These are phyloP conservation scores for Trichosurus vulpecula DNA, from an alignment of 2,797 vertebrate species.

Conservation along the genomic window DNA sequence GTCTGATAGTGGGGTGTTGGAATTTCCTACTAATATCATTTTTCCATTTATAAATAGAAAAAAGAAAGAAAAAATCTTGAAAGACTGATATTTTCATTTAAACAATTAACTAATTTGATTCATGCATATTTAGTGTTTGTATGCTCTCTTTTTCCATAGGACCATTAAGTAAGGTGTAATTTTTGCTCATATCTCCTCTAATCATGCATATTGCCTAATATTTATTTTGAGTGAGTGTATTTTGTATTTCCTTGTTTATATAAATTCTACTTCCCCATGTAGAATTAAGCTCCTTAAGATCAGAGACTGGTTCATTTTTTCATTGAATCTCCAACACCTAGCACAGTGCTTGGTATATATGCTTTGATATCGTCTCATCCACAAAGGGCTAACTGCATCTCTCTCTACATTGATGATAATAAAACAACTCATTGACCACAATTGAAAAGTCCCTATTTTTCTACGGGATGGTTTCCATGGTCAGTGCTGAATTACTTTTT, in stretches of 20 bases:
- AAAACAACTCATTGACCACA: neutral
- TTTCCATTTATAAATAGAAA: neutral
- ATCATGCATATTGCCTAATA: neutral
- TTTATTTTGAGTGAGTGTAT: neutral
- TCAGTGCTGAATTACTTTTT: neutral
- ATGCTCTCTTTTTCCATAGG: neutral
- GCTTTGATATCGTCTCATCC: neutral
- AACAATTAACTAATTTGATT: neutral
- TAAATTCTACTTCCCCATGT: neutral
- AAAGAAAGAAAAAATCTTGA: neutral
- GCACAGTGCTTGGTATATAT: neutral
- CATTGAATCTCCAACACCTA: neutral
- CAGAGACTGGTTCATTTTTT: neutral
- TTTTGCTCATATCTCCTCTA: neutral
- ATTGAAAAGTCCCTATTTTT: neutral
- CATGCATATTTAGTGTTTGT: neutral
- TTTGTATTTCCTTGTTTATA: neutral
- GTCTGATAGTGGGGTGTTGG: neutral
- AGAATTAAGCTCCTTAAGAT: neutral
- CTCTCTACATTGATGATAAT: neutral
- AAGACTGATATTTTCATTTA: neutral
- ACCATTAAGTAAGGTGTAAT: neutral
- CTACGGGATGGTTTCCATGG: neutral
- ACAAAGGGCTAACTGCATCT: neutral
- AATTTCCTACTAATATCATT: neutral